phyloP scores from a whole-genome alignment of 2,888 invertebrate species.

The Drosophila neoperkinsi region DNA sequence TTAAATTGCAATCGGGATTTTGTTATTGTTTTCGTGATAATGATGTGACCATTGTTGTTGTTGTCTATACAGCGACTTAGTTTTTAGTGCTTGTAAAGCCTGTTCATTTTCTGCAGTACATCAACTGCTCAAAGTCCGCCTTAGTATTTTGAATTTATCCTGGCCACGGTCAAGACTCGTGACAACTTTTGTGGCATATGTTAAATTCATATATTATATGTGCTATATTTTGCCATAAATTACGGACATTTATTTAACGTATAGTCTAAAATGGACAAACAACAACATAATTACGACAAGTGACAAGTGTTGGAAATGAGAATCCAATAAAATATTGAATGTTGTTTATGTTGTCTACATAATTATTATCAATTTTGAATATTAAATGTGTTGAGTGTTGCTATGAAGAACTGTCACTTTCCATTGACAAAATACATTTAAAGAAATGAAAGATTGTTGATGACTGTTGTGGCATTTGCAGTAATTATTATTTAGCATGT shows the following conservation, averaged over 20 bases:
- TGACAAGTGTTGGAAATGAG: not conserved
- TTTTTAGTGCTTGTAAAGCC: conserved; percentile 56
- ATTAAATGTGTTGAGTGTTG: not conserved
- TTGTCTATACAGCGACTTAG: conserved; percentile 26
- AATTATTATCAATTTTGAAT: conserved; percentile 5
- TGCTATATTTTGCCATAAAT: conserved; percentile 42
- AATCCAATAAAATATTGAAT: not conserved
- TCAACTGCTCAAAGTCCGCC: conserved; percentile 18
- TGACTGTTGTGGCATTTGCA: not conserved
- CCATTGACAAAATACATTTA: not conserved
- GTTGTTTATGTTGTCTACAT: not conserved
- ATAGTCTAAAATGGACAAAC: conserved; percentile 48
- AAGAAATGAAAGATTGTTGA: not conserved
- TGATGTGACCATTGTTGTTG: conserved; percentile 39
- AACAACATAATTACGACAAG: conserved; percentile 4
- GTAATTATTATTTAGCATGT: not conserved
- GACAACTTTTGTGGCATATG: conserved; percentile 47
- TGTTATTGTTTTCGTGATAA: conserved; percentile 46
- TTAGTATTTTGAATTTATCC: conserved; percentile 38
- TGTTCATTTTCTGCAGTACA: conserved; percentile 16
- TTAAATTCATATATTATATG: conserved; percentile 8
- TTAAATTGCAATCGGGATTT: conserved; percentile 62
- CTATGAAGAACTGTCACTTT: not conserved
- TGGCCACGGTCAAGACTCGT: conserved; percentile 37
- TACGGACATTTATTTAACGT: conserved; percentile 26